A percentile compares a stretch with the other conserved stretches of the same genome.
These are phyloP conservation scores for Nomada fabriciana DNA, from an alignment of 2,888 invertebrate species.

Conservation along the genomic window DNA sequence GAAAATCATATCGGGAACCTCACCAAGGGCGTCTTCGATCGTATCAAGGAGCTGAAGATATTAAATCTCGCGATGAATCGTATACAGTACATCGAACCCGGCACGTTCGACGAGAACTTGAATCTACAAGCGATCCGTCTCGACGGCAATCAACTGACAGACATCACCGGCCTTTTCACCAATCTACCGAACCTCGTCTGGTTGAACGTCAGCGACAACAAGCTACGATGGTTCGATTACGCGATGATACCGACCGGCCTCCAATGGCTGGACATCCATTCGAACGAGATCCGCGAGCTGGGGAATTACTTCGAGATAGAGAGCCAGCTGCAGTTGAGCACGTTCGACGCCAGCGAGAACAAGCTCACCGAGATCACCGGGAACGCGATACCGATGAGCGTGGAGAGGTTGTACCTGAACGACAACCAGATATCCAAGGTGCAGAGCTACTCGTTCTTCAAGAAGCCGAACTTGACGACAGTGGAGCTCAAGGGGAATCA, in stretches of 20 bases:
- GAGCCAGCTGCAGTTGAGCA: constrained; percentile 91
- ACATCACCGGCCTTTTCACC: constrained; percentile 92
- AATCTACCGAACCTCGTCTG: constrained; percentile 93
- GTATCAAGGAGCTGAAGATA: constrained; percentile 91
- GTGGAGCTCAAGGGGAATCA: constrained; percentile 93
- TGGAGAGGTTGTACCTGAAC: constrained; percentile 91
- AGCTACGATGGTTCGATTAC: constrained; percentile 93
- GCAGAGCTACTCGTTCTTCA: constrained; percentile 94
- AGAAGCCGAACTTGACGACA: constrained; percentile 92
- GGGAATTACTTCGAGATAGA: constrained; percentile 94
- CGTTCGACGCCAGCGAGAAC: constrained; percentile 93
- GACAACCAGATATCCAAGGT: constrained; percentile 93
- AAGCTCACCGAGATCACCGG: constrained; percentile 92
- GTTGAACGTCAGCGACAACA: constrained; percentile 94
- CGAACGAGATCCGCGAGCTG: constrained; percentile 92
- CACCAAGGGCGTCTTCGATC: constrained; percentile 91
- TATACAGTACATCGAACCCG: constrained; percentile 91
- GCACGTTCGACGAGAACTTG: constrained; percentile 91
- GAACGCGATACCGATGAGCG: constrained; percentile 93
- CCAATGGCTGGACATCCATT: constrained; percentile 94
- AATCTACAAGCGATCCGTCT: constrained; percentile 92
- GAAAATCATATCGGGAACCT: constrained; percentile 94
- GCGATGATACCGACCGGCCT: constrained; percentile 93
- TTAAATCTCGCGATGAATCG: constrained; percentile 94
- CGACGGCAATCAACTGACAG: constrained; percentile 92